Evolutionary conservation across 1,140 invertebrate genomes (phyloP).

Genomic region (Halotydeus destructor): DNA sequence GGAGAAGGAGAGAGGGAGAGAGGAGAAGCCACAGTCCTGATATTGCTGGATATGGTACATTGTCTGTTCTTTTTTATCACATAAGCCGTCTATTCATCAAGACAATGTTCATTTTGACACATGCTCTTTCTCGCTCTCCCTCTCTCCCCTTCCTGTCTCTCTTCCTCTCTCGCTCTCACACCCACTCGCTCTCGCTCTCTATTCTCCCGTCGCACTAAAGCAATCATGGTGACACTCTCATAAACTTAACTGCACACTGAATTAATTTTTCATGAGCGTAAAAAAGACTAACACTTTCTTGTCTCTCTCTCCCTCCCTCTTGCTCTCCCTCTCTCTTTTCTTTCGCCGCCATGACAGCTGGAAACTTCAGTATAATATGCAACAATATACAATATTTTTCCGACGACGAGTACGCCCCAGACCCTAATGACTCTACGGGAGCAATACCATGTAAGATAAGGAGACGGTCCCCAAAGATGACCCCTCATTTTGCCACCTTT

Average conservation of each 20-base stretch:
- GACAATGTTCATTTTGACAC: no score
- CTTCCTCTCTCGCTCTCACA: no score
- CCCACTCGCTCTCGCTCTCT: no score
- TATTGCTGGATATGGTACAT: no score
- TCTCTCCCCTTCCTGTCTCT: no score
- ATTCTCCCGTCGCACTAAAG: no score
- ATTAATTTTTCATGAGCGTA: not conserved
- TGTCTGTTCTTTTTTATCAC: no score
- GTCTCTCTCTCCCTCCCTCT: not conserved
- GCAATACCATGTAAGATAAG: conserved; percentile 59
- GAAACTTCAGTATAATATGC: conserved; percentile 31
- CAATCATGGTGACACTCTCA: not conserved
- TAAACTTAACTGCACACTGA: not conserved
- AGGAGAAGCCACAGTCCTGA: no score
- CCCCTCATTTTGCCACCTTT: not conserved
- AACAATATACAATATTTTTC: conserved; percentile 64
- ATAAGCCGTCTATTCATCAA: no score
- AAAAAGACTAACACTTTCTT: not conserved
- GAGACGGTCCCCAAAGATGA: not conserved
- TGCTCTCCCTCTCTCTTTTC: not conserved
- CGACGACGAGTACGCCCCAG: conserved; percentile 55
- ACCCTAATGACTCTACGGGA: conserved; percentile 61
- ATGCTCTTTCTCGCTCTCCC: no score
- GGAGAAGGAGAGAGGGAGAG: no score
- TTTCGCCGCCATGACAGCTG: conserved; percentile 20